A percentile compares a stretch with the other conserved stretches of the same genome.
Conservation (phyloP, 2,797 vertebrate genomes). For the Labeo calbasu region DNA sequence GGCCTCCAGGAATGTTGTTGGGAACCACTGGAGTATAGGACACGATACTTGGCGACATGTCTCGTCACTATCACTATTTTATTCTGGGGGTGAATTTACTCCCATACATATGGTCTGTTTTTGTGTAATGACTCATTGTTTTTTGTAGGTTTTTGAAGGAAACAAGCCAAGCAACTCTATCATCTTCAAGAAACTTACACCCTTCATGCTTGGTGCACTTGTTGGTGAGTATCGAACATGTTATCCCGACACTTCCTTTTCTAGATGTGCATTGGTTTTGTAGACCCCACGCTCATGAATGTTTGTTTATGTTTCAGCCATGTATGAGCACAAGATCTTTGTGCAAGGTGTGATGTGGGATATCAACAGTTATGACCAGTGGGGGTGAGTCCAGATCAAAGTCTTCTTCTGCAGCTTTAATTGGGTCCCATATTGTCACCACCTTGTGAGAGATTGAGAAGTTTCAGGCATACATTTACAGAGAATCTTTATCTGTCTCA, state of each 20-base stretch:
- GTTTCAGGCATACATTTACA: background rate
- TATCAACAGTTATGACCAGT: conserved; percentile 99
- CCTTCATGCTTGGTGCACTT: conserved; percentile 91
- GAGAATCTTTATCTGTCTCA: conserved; percentile 5
- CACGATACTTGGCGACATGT: too few relatives aligned
- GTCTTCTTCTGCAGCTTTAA: background rate
- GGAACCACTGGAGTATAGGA: too few relatives aligned
- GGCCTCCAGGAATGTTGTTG: too few relatives aligned
- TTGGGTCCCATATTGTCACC: background rate
- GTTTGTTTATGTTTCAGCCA: conserved; percentile 72
- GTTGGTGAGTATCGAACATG: conserved; percentile 82
- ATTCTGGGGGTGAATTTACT: too few relatives aligned
- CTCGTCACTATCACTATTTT: too few relatives aligned
- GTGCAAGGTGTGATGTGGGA: conserved; percentile 97
- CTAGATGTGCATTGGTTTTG: background rate
- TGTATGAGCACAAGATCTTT: conserved; percentile 99
- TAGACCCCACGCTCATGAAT: background rate
- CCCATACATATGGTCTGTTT: background rate
- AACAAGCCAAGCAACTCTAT: conserved; percentile 97
- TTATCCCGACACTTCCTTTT: background rate
- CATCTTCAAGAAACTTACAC: conserved; percentile 91
- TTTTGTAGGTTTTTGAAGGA: conserved; percentile 91
- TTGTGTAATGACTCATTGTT: background rate
- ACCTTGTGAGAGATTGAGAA: background rate
- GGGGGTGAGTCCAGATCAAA: conserved; percentile 86